phyloP scores from a whole-genome alignment of 1,140 invertebrate genomes.

The Globodera rostochiensis region DNA sequence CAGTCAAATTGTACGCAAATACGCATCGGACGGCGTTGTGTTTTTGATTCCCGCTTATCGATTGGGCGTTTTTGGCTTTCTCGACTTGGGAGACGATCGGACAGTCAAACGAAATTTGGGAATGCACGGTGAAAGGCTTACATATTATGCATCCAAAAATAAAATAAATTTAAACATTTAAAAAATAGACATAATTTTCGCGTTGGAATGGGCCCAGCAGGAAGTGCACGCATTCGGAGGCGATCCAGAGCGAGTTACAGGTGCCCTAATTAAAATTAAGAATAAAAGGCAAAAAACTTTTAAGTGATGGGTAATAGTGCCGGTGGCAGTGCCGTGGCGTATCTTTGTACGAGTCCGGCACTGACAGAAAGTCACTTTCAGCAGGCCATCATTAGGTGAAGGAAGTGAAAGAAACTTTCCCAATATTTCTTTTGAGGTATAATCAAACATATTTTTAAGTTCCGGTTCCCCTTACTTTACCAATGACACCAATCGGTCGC shows the following conservation, averaged over 20 bases:
- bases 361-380: constrained; percentile 12
- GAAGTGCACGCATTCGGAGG: constrained; percentile 77
- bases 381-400: constrained; percentile 21
- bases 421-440: too few species aligned
- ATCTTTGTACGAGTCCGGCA: constrained; percentile 19
- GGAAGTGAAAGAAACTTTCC: neutral
- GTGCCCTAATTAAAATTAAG: constrained; percentile 66
- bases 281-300: neutral
- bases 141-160: neutral
- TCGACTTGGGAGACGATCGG: constrained; percentile 60
- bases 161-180: neutral
- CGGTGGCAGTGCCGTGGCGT: constrained; percentile 30
- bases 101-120: constrained; percentile 53
- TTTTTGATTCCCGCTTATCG: constrained; percentile 67
- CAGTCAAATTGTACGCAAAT: constrained; percentile 49
- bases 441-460: neutral
- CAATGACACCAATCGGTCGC: constrained; percentile 14
- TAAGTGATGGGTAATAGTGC: constrained; percentile 39
- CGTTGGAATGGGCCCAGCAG: constrained; percentile 75
- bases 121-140: constrained; percentile 42
- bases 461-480: constrained; percentile 20
- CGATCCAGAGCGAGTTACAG: constrained; percentile 73
- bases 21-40: constrained; percentile 61
- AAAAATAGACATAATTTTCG: constrained; percentile 71
- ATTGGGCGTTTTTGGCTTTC: constrained; percentile 56